Evolutionary conservation across 2,797 vertebrate species (phyloP), one percentile per base, ranked within the genome.

Genomic region (Anas acuta): DNA sequence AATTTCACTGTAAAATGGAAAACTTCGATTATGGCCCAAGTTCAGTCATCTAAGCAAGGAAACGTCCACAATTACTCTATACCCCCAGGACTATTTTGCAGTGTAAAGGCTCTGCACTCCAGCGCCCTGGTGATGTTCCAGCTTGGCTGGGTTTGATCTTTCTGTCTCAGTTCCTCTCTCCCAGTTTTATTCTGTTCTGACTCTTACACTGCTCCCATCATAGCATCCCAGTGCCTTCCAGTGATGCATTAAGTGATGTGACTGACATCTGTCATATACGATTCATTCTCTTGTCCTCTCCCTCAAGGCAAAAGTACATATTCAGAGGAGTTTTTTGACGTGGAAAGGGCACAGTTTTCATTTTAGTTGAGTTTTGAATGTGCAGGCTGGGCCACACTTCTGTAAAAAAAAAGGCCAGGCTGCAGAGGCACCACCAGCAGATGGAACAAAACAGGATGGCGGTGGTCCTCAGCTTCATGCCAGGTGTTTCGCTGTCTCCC

Each of bases 181-280:
- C 51, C 64, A 83, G 69, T 23, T 74, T 77, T 30, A 22, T 75
- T 91, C 74, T 62, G 65, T 22, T 84, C 16, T 77, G 81, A 49
- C 22, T 74, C 17, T 71, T 75, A 15, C 33, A 11, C 13, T 71
- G 80, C 60, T 65, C 41, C 35, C 58, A 20, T 53, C 0, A 69
- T 49, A 92, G 28, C 32, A 74, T 23, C n/a, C 69, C 69, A 66
- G 84, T 65, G 69, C 75, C 54, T 91, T 51, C 90, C 92, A 93
- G 84, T 87, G 94, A 92, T 79, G 90, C 95, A 8, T 96, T 90
- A 83, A 87, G 75, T 13, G 41, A 95, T 85, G 88, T 96, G 95
- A 97, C 88, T 96, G 96, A 85, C 91, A 82, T 85, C 90, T 96
- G 95, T 78, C 95, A 87, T 22, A 70, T 41, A 75, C 2, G 3